Evolutionary conservation across 2,797 vertebrate species (phyloP), one percentile per base, ranked within the genome.

Genomic region (Rousettus madagascariensis): DNA sequence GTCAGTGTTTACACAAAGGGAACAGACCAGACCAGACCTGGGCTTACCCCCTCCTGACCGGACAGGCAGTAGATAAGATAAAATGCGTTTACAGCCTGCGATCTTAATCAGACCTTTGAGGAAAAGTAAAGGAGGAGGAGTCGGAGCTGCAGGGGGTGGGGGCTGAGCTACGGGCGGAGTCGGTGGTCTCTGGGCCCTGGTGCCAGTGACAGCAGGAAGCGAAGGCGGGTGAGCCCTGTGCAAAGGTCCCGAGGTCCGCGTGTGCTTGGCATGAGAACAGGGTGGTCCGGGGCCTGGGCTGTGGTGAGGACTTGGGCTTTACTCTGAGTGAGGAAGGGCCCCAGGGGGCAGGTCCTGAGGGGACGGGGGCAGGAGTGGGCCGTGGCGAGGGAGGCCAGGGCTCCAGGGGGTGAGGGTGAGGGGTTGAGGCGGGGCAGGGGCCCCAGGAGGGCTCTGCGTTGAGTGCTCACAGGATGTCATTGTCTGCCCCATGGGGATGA

Each of bases 1-100:
- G 41, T 26, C 71, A 9, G 1, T 69, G 49, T 95, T 96, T 36
- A 90, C 43, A 30, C 13, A 17, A 16, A 51, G 36, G 6, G 16
- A 49, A 26, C 77, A 4, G 13, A 78, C 46, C 78, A 66, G 33
- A 69, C 46, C 22, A 61, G 55, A 26, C 57, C 57, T 28, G 30
- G 11, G 3, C 28, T 5, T 6, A 12, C 46, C 2, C 6, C 7
- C 61, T 78, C 6, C 6, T 36, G 7, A 19, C 3, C 1, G 2
- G 49, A 17, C 43, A 5, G n/a, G 65, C 90, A 2, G 19, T 6
- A 59, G 71, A 90, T 84, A 22, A 92, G 71, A 77, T 80, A 51
- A 79, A 74, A 75, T 79, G n/a, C 12, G 1, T 68, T 83, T 36
- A 65, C 33, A 51, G 36, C 79, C 0, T 2, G 33, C 33, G 28